Evolutionary conservation across 2,797 vertebrate species (phyloP).

Genomic region (Parauchenoglanis ngamensis): DNA sequence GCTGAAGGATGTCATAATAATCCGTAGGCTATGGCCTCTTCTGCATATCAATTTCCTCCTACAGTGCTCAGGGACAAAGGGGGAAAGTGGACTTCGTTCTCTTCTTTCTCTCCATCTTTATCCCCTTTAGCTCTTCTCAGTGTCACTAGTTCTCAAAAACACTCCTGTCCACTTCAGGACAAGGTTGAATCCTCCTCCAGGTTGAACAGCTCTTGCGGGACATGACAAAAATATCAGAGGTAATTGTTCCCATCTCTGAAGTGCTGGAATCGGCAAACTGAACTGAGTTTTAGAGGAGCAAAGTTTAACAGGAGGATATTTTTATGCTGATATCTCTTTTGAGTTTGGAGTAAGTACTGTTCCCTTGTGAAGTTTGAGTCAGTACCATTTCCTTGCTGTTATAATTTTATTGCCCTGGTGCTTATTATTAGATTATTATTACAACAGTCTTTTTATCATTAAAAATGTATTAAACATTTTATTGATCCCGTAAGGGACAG

Average conservation of each 20-base stretch:
- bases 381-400: not conserved
- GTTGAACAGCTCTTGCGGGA: slow-evolving; percentile 44
- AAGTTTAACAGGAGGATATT: slow-evolving; percentile 26
- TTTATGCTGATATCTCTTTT: slow-evolving; percentile 16
- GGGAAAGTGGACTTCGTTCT: not conserved
- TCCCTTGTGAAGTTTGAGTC: slow-evolving; percentile 16
- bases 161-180: slow-evolving; percentile 47
- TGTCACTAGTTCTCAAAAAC: slow-evolving; percentile 38
- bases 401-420: not conserved
- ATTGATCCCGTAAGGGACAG: slow-evolving; percentile 10
- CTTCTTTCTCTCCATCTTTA: slow-evolving; percentile 7
- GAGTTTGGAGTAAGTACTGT: slow-evolving; percentile 13
- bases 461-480: slow-evolving; percentile 3
- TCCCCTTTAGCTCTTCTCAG: slow-evolving; percentile 43
- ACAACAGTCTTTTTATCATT: not conserved
- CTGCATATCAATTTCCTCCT: slow-evolving; percentile 45
- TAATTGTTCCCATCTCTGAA: slow-evolving; percentile 43
- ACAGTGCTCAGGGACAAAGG: slow-evolving; percentile 1
- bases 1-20: slow-evolving; percentile 56
- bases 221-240: slow-evolving; percentile 44
- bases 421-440: slow-evolving; percentile 19
- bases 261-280: slow-evolving; percentile 4
- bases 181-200: slow-evolving; percentile 51
- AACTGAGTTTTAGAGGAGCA: slow-evolving; percentile 13
- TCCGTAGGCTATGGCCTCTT: slow-evolving; percentile 15